Percentiles rank a stretch among this genome's conserved stretches.
Conservation (phyloP, 2,113 vertebrate species). For the Rhynchopsitta pachyrhyncha region DNA sequence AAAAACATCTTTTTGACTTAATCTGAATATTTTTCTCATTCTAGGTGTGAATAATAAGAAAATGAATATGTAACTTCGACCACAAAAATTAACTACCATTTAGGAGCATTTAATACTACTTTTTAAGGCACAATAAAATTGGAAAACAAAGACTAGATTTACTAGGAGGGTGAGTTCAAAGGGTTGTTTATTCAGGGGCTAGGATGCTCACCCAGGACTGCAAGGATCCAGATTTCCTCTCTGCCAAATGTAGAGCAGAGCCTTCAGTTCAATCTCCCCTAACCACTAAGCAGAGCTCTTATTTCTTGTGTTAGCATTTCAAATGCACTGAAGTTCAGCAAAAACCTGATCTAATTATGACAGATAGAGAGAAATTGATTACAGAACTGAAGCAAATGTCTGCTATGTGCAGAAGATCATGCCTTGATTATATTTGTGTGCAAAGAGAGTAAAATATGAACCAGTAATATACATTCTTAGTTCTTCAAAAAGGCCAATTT, state of each 20-base stretch:
- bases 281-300: background rate
- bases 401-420: background rate
- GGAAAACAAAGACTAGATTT: background rate
- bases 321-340: background rate
- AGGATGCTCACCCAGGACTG: background rate
- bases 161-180: background rate
- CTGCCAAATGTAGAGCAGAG: background rate
- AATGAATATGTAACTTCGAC: background rate
- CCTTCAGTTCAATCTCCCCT: background rate
- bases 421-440: background rate
- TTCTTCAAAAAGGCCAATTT: background rate
- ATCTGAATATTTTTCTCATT: background rate
- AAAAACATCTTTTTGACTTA: background rate
- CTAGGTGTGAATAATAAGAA: background rate
- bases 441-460: background rate
- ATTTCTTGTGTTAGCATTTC: background rate
- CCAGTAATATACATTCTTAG: background rate
- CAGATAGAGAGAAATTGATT: background rate
- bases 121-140: background rate
- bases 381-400: constrained; percentile 8
- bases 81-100: background rate
- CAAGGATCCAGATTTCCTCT: background rate
- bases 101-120: background rate
- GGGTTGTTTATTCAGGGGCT: background rate
- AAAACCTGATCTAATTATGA: background rate